Evolutionary conservation across 2,888 invertebrate species (phyloP).

Genomic region (Blastobasis lacticolella): DNA sequence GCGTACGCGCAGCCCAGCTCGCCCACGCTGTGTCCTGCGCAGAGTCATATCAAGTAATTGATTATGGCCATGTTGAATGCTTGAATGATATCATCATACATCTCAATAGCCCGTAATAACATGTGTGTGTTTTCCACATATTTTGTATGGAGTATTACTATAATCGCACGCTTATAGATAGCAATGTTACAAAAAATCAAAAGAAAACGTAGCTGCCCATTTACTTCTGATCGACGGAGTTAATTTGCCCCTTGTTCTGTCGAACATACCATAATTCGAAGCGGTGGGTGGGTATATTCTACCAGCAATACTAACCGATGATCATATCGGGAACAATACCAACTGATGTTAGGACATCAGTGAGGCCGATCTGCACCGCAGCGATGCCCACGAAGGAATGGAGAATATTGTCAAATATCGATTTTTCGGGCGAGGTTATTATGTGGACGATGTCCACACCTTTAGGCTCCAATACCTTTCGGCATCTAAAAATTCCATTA

Average conservation of each 20-base stretch:
- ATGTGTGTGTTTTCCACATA: too few species aligned
- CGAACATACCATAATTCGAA: too few species aligned
- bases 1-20: conserved; percentile 96
- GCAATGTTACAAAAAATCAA: too few species aligned
- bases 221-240: too few species aligned
- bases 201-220: too few species aligned
- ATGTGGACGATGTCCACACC: conserved; percentile 79
- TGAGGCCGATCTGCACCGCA: conserved; percentile 77
- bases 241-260: too few species aligned
- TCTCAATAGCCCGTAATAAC: too few species aligned
- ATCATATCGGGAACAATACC: conserved; percentile 82
- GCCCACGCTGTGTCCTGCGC: conserved; percentile 90
- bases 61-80: too few species aligned
- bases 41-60: background rate
- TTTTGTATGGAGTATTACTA: too few species aligned
- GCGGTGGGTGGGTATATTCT: too few species aligned
- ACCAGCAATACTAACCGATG: conserved; percentile 74
- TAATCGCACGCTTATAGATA: too few species aligned
- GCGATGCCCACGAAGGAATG: conserved; percentile 85
- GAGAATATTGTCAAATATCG: conserved; percentile 72
- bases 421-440: conserved; percentile 76
- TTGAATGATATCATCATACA: too few species aligned
- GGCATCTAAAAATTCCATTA: conserved; percentile 58
- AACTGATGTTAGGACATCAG: conserved; percentile 56
- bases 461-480: conserved; percentile 71